Percentiles rank a stretch among this genome's conserved stretches.
Evolutionary conservation across 2,888 invertebrate genomes (phyloP).

Genomic region (Synergus japonicus): DNA sequence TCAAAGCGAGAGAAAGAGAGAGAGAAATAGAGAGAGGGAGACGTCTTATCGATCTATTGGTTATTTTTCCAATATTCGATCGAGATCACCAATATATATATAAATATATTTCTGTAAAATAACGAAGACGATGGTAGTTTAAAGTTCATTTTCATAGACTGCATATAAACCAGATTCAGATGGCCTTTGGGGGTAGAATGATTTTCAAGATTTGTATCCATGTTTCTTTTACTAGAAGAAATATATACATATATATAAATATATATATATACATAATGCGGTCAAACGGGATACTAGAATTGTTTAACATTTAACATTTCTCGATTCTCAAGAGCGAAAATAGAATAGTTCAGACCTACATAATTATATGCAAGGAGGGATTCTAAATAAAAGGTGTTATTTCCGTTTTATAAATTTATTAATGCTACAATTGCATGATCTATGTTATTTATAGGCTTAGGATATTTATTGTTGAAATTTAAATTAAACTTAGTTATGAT

Average conservation of each 20-base stretch:
- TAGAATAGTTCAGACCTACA: constrained; percentile 3
- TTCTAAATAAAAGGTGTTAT: no score
- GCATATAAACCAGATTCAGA: neutral
- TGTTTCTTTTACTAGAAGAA: constrained; percentile 18
- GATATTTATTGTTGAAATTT: no score
- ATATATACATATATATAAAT: neutral
- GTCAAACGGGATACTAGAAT: constrained; percentile 33
- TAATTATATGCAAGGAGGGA: neutral
- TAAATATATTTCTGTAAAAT: constrained; percentile 36
- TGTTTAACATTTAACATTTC: constrained; percentile 39
- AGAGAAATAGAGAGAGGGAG: neutral
- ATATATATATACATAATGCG: constrained; percentile 15
- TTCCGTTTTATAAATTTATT: no score
- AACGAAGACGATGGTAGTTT: constrained; percentile 43
- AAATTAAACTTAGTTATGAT: neutral
- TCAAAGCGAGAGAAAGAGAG: neutral
- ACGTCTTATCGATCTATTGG: constrained; percentile 48
- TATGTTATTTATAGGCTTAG: no score
- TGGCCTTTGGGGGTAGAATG: constrained; percentile 8
- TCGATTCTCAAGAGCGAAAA: constrained; percentile 23
- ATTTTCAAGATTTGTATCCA: constrained; percentile 34
- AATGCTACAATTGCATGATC: no score
- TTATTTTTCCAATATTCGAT: constrained; percentile 48
- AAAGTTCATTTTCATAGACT: constrained; percentile 29
- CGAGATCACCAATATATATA: constrained; percentile 11